Evolutionary conservation across 2,888 invertebrate species (phyloP), one percentile per base, ranked within the genome.

Genomic region (Ectobius pallidus): DNA sequence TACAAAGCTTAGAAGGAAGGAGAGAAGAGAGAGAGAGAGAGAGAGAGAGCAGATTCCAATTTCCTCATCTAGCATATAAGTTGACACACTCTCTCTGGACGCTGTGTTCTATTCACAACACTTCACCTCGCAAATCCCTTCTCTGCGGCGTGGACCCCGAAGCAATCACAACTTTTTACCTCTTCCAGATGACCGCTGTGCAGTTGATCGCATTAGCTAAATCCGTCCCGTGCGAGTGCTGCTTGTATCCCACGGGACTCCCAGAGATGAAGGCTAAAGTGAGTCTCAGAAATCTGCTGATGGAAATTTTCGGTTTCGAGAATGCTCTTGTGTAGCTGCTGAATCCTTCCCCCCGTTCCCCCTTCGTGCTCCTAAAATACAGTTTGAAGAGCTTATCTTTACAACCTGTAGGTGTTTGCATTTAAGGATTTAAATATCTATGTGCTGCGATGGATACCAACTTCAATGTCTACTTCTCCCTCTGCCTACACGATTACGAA

Each of bases 101-200:
- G 11, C 22, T 55, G 20, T 61, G 61, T 32, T 32, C 46, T 46
- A 46, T 46, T 7, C 46, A n/a, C 65, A 42, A 65, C 65, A 42
- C 65, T 65, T 65, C 44, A 44, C 65, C 42, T 44, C 65, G 65
- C 46, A 65, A 65, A 65, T 65, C 65, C 65, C 27, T 65, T 65
- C 65, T 46, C 46, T 46, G 65, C 27, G 46, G 46, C 27, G 16
- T n/a, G 9, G 27, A n/a, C 11, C 69, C 20, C 55, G 69, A 69
- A 69, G 69, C 69, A 69, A 69, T 69, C 69, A 69, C 69, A 69
- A 69, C 69, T 69, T 69, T 69, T 69, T 69, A 69, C 69, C 69
- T 69, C 69, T 69, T 69, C 32, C 55, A 69, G 69, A 69, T 69
- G 69, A 69, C 69, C 69, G 39, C 25, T n/a, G n/a, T n/a, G 20